These are phyloP conservation scores for Lophochroa leadbeateri DNA, from an alignment of 2,113 vertebrate species.

Conservation along the genomic window DNA sequence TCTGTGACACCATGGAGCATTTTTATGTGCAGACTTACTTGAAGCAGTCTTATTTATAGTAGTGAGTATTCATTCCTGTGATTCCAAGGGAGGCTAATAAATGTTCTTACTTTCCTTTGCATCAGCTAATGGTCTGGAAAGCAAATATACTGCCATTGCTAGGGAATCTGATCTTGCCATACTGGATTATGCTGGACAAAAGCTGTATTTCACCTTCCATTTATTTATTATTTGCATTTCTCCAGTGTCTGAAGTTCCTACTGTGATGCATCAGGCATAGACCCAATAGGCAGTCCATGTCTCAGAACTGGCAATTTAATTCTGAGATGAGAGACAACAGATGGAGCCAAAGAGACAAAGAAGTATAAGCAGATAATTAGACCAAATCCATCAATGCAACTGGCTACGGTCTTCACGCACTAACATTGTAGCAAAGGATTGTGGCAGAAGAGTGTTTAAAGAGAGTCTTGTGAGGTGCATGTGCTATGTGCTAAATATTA, in stretches of 20 bases:
- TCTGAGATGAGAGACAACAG: slow-evolving; percentile 2
- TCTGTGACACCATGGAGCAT: not conserved
- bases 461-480: not conserved
- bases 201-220: slow-evolving; percentile 21
- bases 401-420: not conserved
- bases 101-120: slow-evolving; percentile 32
- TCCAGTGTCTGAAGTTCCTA: not conserved
- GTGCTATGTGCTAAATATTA: not conserved
- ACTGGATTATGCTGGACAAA: not conserved
- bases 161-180: not conserved
- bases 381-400: not conserved
- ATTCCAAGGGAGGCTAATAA: slow-evolving; percentile 51
- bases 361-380: not conserved
- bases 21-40: slow-evolving; percentile 58
- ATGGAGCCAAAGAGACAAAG: slow-evolving; percentile 64
- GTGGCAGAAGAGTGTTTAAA: not conserved
- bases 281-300: not conserved
- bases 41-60: slow-evolving; percentile 56
- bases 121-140: slow-evolving; percentile 47
- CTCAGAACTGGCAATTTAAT: not conserved
- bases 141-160: slow-evolving; percentile 35
- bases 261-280: not conserved
- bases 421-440: not conserved
- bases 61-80: slow-evolving; percentile 52
- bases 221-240: slow-evolving; percentile 8